Percentiles rank a stretch among this genome's conserved stretches.
These are phyloP conservation scores for Penaeus indicus DNA, from an alignment of 1,140 invertebrate species.

Conservation along the genomic window DNA sequence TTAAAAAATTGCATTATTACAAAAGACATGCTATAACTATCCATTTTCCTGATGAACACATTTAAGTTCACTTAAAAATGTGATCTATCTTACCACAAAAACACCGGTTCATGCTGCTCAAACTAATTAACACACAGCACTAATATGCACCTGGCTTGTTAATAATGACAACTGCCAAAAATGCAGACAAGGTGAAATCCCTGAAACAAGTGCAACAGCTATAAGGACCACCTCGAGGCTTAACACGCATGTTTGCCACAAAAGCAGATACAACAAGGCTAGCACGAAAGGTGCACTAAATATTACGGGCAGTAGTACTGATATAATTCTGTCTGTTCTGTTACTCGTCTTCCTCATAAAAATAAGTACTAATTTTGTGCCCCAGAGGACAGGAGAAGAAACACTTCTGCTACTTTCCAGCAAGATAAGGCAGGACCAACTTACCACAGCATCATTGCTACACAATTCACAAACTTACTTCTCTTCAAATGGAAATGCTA, in stretches of 20 bases:
- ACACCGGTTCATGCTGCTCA: too few relatives aligned
- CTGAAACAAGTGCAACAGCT: slow-evolving; percentile 43
- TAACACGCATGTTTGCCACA: slow-evolving; percentile 53
- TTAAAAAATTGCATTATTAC: too few relatives aligned
- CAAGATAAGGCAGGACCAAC: slow-evolving; percentile 34
- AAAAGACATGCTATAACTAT: too few relatives aligned
- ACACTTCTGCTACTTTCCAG: slow-evolving; percentile 53
- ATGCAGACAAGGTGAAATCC: slow-evolving; percentile 33
- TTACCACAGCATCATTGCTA: too few relatives aligned
- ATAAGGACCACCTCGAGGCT: slow-evolving; percentile 42
- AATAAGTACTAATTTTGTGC: slow-evolving; percentile 34
- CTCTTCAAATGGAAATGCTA: too few relatives aligned
- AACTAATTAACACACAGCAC: too few relatives aligned
- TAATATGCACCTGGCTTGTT: background rate
- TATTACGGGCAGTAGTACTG: slow-evolving; percentile 37
- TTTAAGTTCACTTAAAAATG: too few relatives aligned
- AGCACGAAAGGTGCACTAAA: slow-evolving; percentile 49
- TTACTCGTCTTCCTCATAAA: slow-evolving; percentile 49
- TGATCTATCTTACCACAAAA: too few relatives aligned
- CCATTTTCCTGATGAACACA: too few relatives aligned
- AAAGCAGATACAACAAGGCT: slow-evolving; percentile 45
- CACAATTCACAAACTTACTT: too few relatives aligned
- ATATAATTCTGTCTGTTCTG: slow-evolving; percentile 29
- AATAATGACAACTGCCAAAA: slow-evolving; percentile 40
- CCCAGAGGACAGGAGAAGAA: slow-evolving; percentile 32